Evolutionary conservation across 2,888 invertebrate species (phyloP).

Genomic region (Nemapogon koenigi): DNA sequence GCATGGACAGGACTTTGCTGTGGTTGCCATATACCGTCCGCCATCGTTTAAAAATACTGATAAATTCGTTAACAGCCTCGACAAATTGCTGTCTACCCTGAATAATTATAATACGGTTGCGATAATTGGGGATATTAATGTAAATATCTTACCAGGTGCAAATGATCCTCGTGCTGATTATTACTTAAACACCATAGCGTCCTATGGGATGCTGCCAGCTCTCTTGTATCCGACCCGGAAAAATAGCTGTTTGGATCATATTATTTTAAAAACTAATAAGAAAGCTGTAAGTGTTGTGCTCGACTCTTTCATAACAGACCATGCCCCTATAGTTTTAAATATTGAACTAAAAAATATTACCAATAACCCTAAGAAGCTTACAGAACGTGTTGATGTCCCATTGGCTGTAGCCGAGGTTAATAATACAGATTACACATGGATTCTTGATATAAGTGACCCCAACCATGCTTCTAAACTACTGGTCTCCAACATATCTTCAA

Average conservation of each 20-base stretch:
- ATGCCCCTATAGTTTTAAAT: not conserved
- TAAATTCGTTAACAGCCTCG: not conserved
- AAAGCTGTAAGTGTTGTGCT: not conserved
- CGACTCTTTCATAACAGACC: constrained; percentile 3
- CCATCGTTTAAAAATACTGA: not conserved
- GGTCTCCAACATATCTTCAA: no score
- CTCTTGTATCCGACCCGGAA: not conserved
- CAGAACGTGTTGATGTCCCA: no score
- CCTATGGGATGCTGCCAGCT: constrained; percentile 4
- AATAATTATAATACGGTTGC: not conserved
- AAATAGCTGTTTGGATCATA: constrained; percentile 1
- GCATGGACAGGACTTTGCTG: not conserved
- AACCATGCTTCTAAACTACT: no score
- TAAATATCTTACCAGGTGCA: not conserved
- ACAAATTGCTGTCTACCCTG: not conserved
- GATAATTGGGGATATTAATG: constrained; percentile 3
- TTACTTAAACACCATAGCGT: constrained; percentile 1
- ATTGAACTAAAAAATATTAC: not conserved
- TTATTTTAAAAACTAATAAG: not conserved
- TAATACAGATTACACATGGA: no score
- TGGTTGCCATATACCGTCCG: not conserved
- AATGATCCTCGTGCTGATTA: not conserved
- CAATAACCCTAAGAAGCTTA: not conserved
- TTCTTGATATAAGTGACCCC: no score
- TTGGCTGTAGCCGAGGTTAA: no score